These are phyloP conservation scores for Macropodus opercularis DNA, from an alignment of 2,797 vertebrate genomes.

Conservation along the genomic window DNA sequence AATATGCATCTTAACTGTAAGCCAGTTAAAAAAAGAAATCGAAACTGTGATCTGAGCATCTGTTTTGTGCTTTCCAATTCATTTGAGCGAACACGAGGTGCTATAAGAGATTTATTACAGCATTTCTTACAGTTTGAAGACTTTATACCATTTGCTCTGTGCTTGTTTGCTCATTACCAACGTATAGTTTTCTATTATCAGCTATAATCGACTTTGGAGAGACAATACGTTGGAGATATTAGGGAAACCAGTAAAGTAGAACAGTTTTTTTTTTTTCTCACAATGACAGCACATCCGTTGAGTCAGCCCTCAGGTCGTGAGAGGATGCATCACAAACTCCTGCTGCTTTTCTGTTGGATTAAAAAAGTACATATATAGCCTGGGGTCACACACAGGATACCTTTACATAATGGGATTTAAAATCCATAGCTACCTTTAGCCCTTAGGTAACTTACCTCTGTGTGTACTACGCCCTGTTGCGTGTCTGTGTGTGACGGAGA, in stretches of 20 bases:
- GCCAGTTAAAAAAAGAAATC: constrained; percentile 53
- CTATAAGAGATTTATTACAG: constrained; percentile 28
- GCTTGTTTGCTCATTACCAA: constrained; percentile 18
- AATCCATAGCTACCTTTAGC: constrained; percentile 64
- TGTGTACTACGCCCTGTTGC: constrained; percentile 29
- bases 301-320: constrained; percentile 34
- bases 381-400: constrained; percentile 46
- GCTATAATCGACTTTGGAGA: constrained; percentile 24
- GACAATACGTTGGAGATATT: constrained; percentile 21
- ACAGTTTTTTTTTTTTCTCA: constrained; percentile 7
- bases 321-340: constrained; percentile 38
- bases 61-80: constrained; percentile 37
- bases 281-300: constrained; percentile 40
- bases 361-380: constrained; percentile 64
- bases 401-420: constrained; percentile 71
- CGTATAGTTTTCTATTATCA: constrained; percentile 28
- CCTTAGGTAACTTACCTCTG: constrained; percentile 56
- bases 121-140: constrained; percentile 37
- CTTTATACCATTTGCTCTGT: constrained; percentile 32
- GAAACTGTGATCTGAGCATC: constrained; percentile 36
- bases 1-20: constrained; percentile 59
- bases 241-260: constrained; percentile 34
- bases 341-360: constrained; percentile 64
- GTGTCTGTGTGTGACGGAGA: constrained; percentile 10
- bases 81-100: constrained; percentile 31